Conservation (phyloP, 1,140 invertebrate genomes). For the Monomorium pharaonis region DNA sequence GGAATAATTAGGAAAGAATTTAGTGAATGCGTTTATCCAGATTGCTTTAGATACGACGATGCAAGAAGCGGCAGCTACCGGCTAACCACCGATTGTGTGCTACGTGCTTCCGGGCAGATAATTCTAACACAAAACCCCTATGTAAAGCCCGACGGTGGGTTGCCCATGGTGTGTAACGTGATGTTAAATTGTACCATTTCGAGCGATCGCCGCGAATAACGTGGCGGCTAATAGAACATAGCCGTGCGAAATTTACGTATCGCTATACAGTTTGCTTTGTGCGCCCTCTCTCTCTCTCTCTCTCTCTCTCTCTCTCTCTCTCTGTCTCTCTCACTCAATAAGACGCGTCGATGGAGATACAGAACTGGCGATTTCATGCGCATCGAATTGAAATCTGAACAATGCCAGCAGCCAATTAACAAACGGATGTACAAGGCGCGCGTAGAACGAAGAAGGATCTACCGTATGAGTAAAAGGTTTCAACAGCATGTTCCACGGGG, state of each 20-base stretch:
- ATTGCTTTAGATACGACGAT: neutral
- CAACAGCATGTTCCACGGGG: neutral
- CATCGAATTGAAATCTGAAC: constrained; percentile 55
- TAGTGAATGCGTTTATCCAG: constrained; percentile 5
- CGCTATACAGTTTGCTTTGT: constrained; percentile 53
- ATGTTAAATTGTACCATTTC: constrained; percentile 60
- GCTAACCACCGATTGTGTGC: constrained; percentile 33
- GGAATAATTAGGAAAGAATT: constrained; percentile 5
- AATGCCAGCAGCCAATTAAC: constrained; percentile 45
- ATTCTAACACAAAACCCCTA: constrained; percentile 57
- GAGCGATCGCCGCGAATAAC: constrained; percentile 58
- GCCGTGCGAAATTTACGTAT: constrained; percentile 54
- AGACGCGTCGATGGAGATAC: constrained; percentile 53
- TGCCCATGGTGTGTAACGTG: constrained; percentile 41
- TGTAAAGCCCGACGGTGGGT: constrained; percentile 32
- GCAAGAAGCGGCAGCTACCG: constrained; percentile 28
- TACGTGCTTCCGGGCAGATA: constrained; percentile 56
- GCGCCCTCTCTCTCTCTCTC: neutral
- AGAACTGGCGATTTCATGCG: constrained; percentile 53
- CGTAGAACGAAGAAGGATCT: neutral
- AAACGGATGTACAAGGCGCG: no score
- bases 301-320: no score
- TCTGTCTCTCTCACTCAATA: constrained; percentile 25
- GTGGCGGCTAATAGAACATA: constrained; percentile 58
- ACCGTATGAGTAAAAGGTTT: neutral